Conservation (phyloP, 1,140 invertebrate species). For the Bombus pyrosoma region DNA sequence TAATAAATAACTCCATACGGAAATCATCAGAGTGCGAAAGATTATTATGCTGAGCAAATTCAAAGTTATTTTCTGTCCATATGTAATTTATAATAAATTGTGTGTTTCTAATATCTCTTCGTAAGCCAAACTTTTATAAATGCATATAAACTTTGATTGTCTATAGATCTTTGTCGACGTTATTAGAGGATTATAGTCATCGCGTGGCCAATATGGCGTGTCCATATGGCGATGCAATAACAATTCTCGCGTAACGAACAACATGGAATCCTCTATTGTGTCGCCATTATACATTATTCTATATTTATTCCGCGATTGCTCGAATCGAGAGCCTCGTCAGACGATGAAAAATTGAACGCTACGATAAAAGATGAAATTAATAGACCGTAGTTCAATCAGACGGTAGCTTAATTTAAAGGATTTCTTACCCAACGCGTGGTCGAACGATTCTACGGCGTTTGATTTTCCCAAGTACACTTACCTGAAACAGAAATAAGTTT, state of each 20-base stretch:
- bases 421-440: constrained; percentile 4
- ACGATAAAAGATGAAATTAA: background rate
- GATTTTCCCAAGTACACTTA: constrained; percentile 1
- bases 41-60: no score
- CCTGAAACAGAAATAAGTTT: constrained; percentile 40
- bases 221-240: background rate
- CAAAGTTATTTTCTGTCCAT: no score
- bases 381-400: background rate
- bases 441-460: background rate
- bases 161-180: background rate
- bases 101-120: no score
- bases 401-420: background rate
- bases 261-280: background rate
- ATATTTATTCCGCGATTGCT: background rate
- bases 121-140: no score
- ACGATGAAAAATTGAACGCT: background rate
- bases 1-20: no score
- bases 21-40: no score
- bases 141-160: background rate
- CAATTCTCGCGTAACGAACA: background rate
- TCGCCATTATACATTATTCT: background rate
- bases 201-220: no score
- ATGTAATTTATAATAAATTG: no score
- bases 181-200: background rate
- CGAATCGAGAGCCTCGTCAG: no score